A percentile compares a stretch with the other conserved stretches of the same genome.
These are phyloP conservation scores for Rhodeus uyekii DNA, from an alignment of 2,797 vertebrate species.

Conservation along the genomic window DNA sequence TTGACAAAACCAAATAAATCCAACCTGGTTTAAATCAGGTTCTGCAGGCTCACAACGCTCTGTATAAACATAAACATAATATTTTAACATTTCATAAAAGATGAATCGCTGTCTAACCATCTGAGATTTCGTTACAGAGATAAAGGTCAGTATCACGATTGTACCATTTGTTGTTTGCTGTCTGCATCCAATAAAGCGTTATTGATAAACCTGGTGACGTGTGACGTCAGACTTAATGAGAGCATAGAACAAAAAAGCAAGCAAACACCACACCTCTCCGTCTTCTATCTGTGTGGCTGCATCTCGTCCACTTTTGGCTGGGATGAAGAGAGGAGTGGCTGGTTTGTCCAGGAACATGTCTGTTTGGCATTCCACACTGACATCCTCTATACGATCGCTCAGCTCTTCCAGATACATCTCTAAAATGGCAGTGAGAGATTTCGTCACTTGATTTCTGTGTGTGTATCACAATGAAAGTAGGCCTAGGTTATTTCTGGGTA, in stretches of 20 bases:
- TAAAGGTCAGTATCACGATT: too few relatives aligned
- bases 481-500: neutral
- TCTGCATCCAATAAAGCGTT: neutral
- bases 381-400: slow-evolving; percentile 74
- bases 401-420: slow-evolving; percentile 93
- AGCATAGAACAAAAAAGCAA: neutral
- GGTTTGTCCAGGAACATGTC: slow-evolving; percentile 91
- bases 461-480: neutral
- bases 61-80: too few relatives aligned
- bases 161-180: neutral
- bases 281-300: slow-evolving; percentile 88
- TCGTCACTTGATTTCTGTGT: neutral
- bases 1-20: too few relatives aligned
- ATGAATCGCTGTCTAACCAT: neutral
- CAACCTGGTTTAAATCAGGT: too few relatives aligned
- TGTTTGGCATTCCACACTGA: slow-evolving; percentile 87
- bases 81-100: neutral
- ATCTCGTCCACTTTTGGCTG: slow-evolving; percentile 90
- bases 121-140: too few relatives aligned
- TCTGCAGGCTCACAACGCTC: too few relatives aligned
- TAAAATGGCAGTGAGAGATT: slow-evolving; percentile 63
- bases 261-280: slow-evolving; percentile 82
- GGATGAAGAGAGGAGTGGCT: slow-evolving; percentile 87
- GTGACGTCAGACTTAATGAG: neutral
- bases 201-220: too few relatives aligned